A percentile compares a stretch with the other conserved stretches of the same genome.
phyloP scores from a whole-genome alignment of 2,888 invertebrate genomes.

The Deilephila porcellus region DNA sequence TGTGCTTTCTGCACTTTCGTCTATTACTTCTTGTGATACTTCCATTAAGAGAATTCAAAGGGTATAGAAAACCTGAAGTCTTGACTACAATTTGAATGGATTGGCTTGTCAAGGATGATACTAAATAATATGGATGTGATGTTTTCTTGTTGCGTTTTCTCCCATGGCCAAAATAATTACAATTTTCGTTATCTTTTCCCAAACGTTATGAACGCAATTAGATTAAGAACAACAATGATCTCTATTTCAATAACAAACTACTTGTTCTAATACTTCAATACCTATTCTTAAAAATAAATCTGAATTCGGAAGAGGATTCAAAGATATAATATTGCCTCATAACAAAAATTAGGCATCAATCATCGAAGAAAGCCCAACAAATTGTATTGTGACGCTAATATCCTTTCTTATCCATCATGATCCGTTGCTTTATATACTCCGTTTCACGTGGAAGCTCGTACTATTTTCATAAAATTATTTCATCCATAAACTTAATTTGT shows the following conservation, averaged over 20 bases:
- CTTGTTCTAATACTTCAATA: not conserved
- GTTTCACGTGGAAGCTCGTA: constrained; percentile 19
- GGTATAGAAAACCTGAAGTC: too few relatives aligned
- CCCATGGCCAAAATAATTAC: too few relatives aligned
- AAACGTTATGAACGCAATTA: too few relatives aligned
- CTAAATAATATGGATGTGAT: too few relatives aligned
- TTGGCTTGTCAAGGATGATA: too few relatives aligned
- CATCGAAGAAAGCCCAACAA: not conserved
- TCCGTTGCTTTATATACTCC: constrained; percentile 21
- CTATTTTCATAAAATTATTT: constrained; percentile 28
- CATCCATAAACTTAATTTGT: constrained; percentile 31
- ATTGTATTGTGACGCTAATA: constrained; percentile 11
- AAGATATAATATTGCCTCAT: not conserved
- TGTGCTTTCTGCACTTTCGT: not conserved
- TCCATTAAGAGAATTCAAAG: not conserved
- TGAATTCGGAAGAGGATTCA: not conserved
- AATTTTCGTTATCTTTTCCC: too few relatives aligned
- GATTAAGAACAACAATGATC: too few relatives aligned
- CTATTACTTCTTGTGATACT: not conserved
- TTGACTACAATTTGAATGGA: too few relatives aligned
- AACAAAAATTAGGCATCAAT: not conserved
- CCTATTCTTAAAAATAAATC: too few relatives aligned
- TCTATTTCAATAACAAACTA: too few relatives aligned
- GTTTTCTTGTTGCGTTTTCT: too few relatives aligned
- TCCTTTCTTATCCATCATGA: not conserved